Evolutionary conservation across 2,113 vertebrate species (phyloP), one percentile per base, ranked within the genome.

Genomic region (Poicephalus gulielmi): DNA sequence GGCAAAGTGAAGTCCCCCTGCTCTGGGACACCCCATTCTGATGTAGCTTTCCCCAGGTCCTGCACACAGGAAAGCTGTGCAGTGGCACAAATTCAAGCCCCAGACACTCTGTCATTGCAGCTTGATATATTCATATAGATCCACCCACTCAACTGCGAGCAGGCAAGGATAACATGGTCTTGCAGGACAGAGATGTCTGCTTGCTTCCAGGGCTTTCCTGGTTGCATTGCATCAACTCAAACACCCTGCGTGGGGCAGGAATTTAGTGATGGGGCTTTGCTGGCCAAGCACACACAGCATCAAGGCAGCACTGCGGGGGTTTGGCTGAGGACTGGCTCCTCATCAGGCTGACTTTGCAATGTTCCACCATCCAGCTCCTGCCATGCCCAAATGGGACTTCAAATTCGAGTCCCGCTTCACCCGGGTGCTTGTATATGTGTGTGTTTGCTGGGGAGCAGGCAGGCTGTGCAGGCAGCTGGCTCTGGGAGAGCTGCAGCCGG

Each of bases 201-300:
- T 43, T 30, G 41, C 76, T 90, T 79, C 89, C 90, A 95, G 86
- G 17, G 67, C 76, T 94, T 24, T 91, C 44, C 86, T 86, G 80
- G 86, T 74, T 64, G 55, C 68, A 55, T 44, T 2, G 17, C 46
- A 28, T 60, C 90, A 73, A 13, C 80, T 64, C 75, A 35, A 84
- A 7, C 60, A 60, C 22, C n/a, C 52, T n/a, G 13, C 11, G 13
- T 7, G 19, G 59, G 49, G 24, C 33, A 73, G 74, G 44, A 90
- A 44, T 2, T 12, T 30, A 33, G 70, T 3, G 28, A 22, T 2
- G 13, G n/a, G 28, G 24, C 27, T 86, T 46, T 53, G 35, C 59
- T 68, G 46, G 19, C 3, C 1, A 62, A 88, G 73, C 14, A 5
- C 15, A 15, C 39, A 3, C 12, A 69, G 35, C 66, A 35, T 11